phyloP scores from a whole-genome alignment of 92 coral and sea anemone species.

The Epizoanthus scotinus region DNA sequence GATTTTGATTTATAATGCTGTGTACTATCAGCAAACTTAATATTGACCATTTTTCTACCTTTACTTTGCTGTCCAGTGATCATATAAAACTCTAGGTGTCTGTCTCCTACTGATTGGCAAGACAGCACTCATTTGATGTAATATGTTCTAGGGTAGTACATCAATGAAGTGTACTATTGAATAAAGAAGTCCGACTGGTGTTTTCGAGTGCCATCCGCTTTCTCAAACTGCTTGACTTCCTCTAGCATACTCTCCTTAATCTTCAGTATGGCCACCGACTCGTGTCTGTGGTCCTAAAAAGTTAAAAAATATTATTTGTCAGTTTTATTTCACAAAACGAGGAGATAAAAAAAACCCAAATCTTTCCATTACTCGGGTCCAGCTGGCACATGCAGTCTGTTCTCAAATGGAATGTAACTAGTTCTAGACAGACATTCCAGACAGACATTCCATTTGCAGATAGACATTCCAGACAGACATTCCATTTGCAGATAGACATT shows the following conservation, averaged over 20 bases:
- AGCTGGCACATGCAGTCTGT: too few species aligned
- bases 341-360: too few species aligned
- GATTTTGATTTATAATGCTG: neutral
- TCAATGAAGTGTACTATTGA: conserved; percentile 55
- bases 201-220: conserved; percentile 61
- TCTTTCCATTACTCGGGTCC: too few species aligned
- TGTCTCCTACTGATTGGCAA: conserved; percentile 43
- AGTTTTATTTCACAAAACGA: neutral
- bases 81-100: conserved; percentile 40
- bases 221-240: conserved; percentile 92
- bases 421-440: too few species aligned
- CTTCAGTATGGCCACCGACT: conserved; percentile 85
- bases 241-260: conserved; percentile 93
- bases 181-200: conserved; percentile 78
- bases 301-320: neutral
- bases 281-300: conserved; percentile 79
- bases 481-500: too few species aligned
- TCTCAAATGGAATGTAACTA: too few species aligned
- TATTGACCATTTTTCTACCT: conserved; percentile 13
- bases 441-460: too few species aligned
- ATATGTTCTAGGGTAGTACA: too few species aligned
- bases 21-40: conserved; percentile 16
- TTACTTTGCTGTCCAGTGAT: conserved; percentile 23
- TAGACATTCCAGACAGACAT: too few species aligned
- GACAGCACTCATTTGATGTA: conserved; percentile 29